phyloP scores from a whole-genome alignment of 2,797 vertebrate genomes.

The Sebastes variabilis region DNA sequence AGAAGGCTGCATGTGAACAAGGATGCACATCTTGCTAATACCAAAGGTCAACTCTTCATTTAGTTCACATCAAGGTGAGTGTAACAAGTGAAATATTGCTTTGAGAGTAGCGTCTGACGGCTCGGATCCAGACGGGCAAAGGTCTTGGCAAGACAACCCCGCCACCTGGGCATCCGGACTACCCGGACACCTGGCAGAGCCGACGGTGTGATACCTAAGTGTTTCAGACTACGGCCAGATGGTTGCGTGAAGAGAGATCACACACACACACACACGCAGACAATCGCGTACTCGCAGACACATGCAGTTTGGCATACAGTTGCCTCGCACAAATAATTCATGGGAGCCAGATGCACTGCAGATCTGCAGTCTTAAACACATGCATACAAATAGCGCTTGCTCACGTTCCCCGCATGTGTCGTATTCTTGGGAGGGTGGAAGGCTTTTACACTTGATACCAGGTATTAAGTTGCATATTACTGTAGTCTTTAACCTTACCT shows the following conservation, averaged over 20 bases:
- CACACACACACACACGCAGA: slow-evolving; percentile 29
- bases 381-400: slow-evolving; percentile 24
- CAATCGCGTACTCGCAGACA: slow-evolving; percentile 24
- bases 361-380: slow-evolving; percentile 45
- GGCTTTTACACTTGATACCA: neutral
- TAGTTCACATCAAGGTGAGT: slow-evolving; percentile 19
- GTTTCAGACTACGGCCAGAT: slow-evolving; percentile 76
- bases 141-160: slow-evolving; percentile 31
- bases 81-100: slow-evolving; percentile 41
- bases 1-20: neutral
- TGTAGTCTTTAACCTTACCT: neutral
- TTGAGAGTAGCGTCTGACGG: slow-evolving; percentile 1
- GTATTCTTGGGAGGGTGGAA: slow-evolving; percentile 11
- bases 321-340: slow-evolving; percentile 76
- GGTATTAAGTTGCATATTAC: neutral
- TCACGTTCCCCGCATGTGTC: neutral
- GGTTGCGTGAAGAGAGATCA: slow-evolving; percentile 58
- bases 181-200: slow-evolving; percentile 70
- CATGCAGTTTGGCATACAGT: slow-evolving; percentile 58
- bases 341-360: slow-evolving; percentile 70
- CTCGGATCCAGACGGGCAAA: slow-evolving; percentile 33
- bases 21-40: neutral
- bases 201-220: slow-evolving; percentile 69
- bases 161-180: slow-evolving; percentile 55
- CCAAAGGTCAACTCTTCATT: slow-evolving; percentile 23